phyloP scores from a whole-genome alignment of 1,140 invertebrate genomes.

The Alviniconcha marisindica region DNA sequence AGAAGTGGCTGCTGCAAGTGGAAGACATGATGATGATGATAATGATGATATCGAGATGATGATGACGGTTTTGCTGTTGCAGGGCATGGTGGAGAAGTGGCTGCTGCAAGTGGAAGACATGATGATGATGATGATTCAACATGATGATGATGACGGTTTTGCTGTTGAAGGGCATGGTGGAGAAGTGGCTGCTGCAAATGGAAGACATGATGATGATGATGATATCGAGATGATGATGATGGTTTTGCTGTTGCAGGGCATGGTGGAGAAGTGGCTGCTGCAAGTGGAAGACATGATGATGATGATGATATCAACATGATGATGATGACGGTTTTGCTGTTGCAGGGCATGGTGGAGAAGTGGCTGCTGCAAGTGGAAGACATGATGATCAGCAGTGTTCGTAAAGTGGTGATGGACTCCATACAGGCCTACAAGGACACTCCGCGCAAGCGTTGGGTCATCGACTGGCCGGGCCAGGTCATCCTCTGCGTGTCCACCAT shows the following conservation, averaged over 20 bases:
- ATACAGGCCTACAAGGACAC: constrained; percentile 67
- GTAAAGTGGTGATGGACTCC: constrained; percentile 73
- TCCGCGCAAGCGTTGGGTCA: constrained; percentile 74
- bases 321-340: background rate
- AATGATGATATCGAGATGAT: too few species aligned
- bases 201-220: constrained; percentile 76
- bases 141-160: too few species aligned
- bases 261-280: constrained; percentile 78
- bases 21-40: constrained; percentile 76
- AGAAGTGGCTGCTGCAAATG: constrained; percentile 77
- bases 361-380: constrained; percentile 77
- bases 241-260: too few species aligned
- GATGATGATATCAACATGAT: too few species aligned
- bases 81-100: constrained; percentile 79
- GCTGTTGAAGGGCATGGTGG: constrained; percentile 76
- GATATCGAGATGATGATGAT: too few species aligned
- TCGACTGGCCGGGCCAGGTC: constrained; percentile 77
- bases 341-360: constrained; percentile 78
- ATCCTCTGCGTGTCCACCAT: constrained; percentile 73
- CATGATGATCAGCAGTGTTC: constrained; percentile 75
- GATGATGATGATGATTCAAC: constrained; percentile 76
- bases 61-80: too few species aligned
- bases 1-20: constrained; percentile 77
- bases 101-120: constrained; percentile 76
- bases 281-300: constrained; percentile 77